Evolutionary conservation across 2,888 invertebrate genomes (phyloP).

Genomic region (Dione juno): DNA sequence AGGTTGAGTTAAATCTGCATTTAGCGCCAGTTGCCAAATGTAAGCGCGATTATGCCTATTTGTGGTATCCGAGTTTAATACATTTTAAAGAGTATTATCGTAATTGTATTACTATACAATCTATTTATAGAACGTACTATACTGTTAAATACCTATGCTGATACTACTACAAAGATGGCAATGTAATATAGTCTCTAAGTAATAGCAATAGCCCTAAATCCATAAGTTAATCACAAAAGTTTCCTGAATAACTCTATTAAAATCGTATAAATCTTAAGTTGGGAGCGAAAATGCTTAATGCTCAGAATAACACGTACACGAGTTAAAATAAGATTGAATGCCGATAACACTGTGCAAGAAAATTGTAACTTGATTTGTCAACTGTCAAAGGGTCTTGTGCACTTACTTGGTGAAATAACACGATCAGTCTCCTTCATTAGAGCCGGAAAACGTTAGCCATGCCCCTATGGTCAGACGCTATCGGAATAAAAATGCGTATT

Average conservation of each 20-base stretch:
- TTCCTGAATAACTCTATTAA: conserved; percentile 13
- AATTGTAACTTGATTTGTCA: conserved; percentile 75
- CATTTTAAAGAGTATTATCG: conserved; percentile 1
- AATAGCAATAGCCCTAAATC: conserved; percentile 13
- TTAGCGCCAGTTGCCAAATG: conserved; percentile 18
- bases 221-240: conserved; percentile 20
- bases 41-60: conserved; percentile 13
- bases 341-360: conserved; percentile 61
- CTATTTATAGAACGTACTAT: too few relatives aligned
- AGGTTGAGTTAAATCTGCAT: conserved; percentile 14
- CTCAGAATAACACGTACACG: conserved; percentile 49
- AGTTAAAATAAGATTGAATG: conserved; percentile 53
- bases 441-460: conserved; percentile 15
- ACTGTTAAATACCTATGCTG: too few relatives aligned
- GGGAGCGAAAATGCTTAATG: conserved; percentile 50
- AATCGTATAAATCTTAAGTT: neutral
- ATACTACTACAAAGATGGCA: neutral
- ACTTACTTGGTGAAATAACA: conserved; percentile 39
- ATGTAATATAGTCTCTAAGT: neutral
- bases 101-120: neutral
- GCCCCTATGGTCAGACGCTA: conserved; percentile 10
- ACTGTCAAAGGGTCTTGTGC: conserved; percentile 53
- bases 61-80: conserved; percentile 10
- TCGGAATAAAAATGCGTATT: conserved; percentile 18
- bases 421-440: conserved; percentile 36